Conservation (phyloP, 1,140 invertebrate species). For the Drosophila parabipectinata region DNA sequence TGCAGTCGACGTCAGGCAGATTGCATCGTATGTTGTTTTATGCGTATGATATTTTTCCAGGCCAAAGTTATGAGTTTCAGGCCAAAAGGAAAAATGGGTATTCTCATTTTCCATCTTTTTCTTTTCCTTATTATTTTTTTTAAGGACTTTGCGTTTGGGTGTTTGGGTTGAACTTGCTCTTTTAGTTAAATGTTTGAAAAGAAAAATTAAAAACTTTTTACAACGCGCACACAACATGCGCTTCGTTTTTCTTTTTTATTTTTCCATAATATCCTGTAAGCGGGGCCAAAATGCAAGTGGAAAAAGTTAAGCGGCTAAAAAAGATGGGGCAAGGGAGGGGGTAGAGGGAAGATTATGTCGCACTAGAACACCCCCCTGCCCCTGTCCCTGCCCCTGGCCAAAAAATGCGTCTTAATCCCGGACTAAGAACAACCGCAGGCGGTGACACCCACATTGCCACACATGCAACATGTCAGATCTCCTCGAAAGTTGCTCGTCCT, state of each 20-base stretch:
- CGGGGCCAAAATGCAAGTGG: constrained; percentile 63
- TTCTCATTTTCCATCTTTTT: constrained; percentile 38
- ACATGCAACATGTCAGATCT: constrained; percentile 46
- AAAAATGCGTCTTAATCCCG: constrained; percentile 47
- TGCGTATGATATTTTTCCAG: constrained; percentile 79
- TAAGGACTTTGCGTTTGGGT: not conserved
- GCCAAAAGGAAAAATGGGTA: constrained; percentile 62
- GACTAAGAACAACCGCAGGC: constrained; percentile 49
- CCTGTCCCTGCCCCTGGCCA: not conserved
- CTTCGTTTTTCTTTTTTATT: constrained; percentile 21
- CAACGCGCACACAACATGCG: constrained; percentile 68
- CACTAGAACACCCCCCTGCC: constrained; percentile 18
- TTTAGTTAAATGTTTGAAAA: constrained; percentile 82
- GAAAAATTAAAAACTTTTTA: constrained; percentile 82
- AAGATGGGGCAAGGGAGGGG: not conserved
- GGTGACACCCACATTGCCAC: constrained; percentile 39
- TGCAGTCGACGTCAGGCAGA: constrained; percentile 1
- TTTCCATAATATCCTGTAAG: constrained; percentile 61
- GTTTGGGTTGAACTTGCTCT: constrained; percentile 55
- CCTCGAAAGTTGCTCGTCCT: constrained; percentile 1
- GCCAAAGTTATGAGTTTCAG: constrained; percentile 65
- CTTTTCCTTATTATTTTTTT: constrained; percentile 9
- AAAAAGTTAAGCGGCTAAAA: constrained; percentile 71
- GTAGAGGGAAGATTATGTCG: constrained; percentile 57
- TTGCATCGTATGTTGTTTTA: constrained; percentile 70